phyloP scores from a whole-genome alignment of 1,140 invertebrate genomes.

The Drosophila ananassae region DNA sequence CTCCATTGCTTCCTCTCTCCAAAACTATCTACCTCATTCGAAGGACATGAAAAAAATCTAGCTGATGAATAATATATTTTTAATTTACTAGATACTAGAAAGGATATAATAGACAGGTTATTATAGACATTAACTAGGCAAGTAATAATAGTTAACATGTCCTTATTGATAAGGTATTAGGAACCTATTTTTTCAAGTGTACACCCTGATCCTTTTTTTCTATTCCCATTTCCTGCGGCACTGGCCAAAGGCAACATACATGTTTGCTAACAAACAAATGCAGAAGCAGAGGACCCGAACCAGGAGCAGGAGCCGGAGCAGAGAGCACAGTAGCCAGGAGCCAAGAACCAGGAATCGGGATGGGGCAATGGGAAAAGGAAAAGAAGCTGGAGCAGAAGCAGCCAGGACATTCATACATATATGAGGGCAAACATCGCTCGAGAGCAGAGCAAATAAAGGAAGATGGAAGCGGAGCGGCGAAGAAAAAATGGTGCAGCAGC shows the following conservation, averaged over 20 bases:
- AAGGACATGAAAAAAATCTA: neutral
- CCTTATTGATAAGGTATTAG: neutral
- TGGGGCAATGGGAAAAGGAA: slow-evolving; percentile 32
- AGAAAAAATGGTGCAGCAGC: slow-evolving; percentile 72
- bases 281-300: slow-evolving; percentile 29
- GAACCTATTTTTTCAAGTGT: slow-evolving; percentile 7
- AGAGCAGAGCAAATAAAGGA: slow-evolving; percentile 77
- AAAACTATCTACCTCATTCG: slow-evolving; percentile 8
- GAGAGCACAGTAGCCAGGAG: slow-evolving; percentile 29
- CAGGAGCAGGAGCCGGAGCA: slow-evolving; percentile 37
- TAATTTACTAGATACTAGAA: too few species aligned
- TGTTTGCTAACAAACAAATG: slow-evolving; percentile 82
- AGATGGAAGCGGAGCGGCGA: slow-evolving; percentile 32
- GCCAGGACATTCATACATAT: slow-evolving; percentile 57
- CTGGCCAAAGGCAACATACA: slow-evolving; percentile 81
- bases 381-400: slow-evolving; percentile 23
- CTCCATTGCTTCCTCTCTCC: slow-evolving; percentile 8
- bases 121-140: too few species aligned
- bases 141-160: neutral
- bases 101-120: too few species aligned
- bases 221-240: slow-evolving; percentile 30
- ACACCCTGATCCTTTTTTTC: slow-evolving; percentile 9
- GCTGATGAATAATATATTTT: neutral
- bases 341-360: neutral
- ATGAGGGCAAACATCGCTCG: slow-evolving; percentile 72